phyloP scores from a whole-genome alignment of 2,113 vertebrate species.

The Oreochromis niloticus region DNA sequence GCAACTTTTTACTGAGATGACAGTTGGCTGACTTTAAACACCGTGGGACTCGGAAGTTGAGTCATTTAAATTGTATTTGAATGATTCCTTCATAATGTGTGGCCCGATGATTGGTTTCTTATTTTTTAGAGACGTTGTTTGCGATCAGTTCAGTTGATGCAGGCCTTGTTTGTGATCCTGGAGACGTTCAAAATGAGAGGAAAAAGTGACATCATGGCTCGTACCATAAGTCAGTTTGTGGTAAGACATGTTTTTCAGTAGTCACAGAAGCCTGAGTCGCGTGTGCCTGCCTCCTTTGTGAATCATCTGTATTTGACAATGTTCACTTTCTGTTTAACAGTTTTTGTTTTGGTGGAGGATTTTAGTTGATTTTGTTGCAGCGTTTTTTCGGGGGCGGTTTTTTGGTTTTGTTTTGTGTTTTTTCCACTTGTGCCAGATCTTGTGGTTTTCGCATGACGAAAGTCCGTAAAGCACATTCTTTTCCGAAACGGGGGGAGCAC shows the following conservation, averaged over 20 bases:
- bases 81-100: background rate
- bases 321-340: constrained; percentile 45
- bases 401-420: constrained; percentile 1
- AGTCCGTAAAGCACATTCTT: constrained; percentile 48
- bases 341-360: constrained; percentile 33
- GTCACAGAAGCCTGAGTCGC: constrained; percentile 51
- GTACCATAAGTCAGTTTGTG: constrained; percentile 46
- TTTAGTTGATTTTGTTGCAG: constrained; percentile 26
- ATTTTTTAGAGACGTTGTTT: background rate
- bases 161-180: constrained; percentile 2
- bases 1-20: constrained; percentile 3
- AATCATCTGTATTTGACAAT: constrained; percentile 46
- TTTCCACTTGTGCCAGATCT: constrained; percentile 52
- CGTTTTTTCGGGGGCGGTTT: background rate
- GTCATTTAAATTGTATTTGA: background rate
- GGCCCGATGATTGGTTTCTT: constrained; percentile 11
- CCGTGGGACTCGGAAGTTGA: constrained; percentile 7
- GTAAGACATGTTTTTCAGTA: constrained; percentile 62
- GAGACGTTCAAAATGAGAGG: constrained; percentile 44
- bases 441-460: constrained; percentile 64
- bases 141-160: background rate
- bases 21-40: constrained; percentile 18
- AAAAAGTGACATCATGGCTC: constrained; percentile 66
- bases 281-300: constrained; percentile 45
- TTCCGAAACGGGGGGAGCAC: constrained; percentile 54